These are phyloP conservation scores for Semicossyphus pulcher DNA, from an alignment of 2,113 vertebrate species.

Conservation along the genomic window DNA sequence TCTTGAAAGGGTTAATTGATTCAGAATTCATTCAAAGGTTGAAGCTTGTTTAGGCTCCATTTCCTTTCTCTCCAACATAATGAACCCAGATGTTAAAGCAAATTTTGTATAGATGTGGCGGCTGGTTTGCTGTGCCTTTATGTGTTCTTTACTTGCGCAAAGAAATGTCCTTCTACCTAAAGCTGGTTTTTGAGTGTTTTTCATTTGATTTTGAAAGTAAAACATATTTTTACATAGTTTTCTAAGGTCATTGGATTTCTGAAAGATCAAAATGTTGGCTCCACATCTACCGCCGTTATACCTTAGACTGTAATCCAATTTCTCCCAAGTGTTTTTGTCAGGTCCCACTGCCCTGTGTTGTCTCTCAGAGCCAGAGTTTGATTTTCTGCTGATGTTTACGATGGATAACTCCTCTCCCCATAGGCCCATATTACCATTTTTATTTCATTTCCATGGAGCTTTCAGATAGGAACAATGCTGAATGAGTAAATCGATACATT, in stretches of 20 bases:
- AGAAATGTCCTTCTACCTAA: too few species aligned
- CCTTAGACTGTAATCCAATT: conserved; percentile 42
- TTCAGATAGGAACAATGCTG: conserved; percentile 50
- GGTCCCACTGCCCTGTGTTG: conserved; percentile 38
- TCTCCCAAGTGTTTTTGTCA: conserved; percentile 35
- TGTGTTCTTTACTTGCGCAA: too few species aligned
- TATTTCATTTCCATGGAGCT: conserved; percentile 65
- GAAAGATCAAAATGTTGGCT: conserved; percentile 9
- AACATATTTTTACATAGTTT: conserved; percentile 9
- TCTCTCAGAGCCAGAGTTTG: conserved; percentile 42
- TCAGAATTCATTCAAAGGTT: neutral
- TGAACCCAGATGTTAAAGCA: too few species aligned
- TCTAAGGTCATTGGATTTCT: conserved; percentile 22
- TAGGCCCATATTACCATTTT: conserved; percentile 63
- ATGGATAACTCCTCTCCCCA: conserved; percentile 46
- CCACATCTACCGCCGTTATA: conserved; percentile 8
- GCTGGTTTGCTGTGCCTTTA: neutral
- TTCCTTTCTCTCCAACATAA: conserved; percentile 53
- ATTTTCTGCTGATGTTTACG: conserved; percentile 61
- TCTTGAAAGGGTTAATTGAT: too few species aligned
- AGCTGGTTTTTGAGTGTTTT: too few species aligned
- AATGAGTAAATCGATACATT: conserved; percentile 66
- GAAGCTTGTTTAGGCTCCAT: neutral
- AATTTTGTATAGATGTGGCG: conserved; percentile 13
- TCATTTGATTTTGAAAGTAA: too few species aligned